Percentiles rank a stretch among this genome's conserved stretches.
phyloP scores from a whole-genome alignment of 2,888 invertebrate species.

The Amblyjoppa fuscipennis region DNA sequence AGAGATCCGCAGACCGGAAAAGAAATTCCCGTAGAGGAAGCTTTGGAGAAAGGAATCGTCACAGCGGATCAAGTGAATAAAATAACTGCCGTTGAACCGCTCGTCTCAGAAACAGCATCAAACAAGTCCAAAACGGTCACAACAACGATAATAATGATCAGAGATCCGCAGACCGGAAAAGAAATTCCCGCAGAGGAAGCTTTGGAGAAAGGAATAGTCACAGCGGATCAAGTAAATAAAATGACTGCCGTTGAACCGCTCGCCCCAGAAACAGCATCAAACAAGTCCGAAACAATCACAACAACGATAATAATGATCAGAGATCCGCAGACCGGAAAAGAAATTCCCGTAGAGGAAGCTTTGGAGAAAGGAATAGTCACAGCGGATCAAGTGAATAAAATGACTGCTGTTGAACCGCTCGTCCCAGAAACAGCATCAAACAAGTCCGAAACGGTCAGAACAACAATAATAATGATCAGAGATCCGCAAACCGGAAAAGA shows the following conservation, averaged over 20 bases:
- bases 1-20: slow-evolving; percentile 83
- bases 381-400: background rate
- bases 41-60: slow-evolving; percentile 87
- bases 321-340: background rate
- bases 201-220: slow-evolving; percentile 87
- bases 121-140: background rate
- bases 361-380: slow-evolving; percentile 1
- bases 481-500: slow-evolving; percentile 85
- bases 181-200: slow-evolving; percentile 88
- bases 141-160: background rate
- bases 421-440: background rate
- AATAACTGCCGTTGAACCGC: background rate
- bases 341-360: background rate
- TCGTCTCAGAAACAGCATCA: background rate
- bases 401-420: background rate
- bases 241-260: background rate
- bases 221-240: slow-evolving; percentile 76
- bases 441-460: background rate
- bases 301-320: background rate
- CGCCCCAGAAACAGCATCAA: background rate
- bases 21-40: slow-evolving; percentile 88
- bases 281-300: background rate
- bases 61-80: slow-evolving; percentile 80
- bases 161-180: slow-evolving; percentile 83
- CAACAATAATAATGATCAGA: background rate